Evolutionary conservation across 2,113 vertebrate species (phyloP).

Genomic region (Meles meles): DNA sequence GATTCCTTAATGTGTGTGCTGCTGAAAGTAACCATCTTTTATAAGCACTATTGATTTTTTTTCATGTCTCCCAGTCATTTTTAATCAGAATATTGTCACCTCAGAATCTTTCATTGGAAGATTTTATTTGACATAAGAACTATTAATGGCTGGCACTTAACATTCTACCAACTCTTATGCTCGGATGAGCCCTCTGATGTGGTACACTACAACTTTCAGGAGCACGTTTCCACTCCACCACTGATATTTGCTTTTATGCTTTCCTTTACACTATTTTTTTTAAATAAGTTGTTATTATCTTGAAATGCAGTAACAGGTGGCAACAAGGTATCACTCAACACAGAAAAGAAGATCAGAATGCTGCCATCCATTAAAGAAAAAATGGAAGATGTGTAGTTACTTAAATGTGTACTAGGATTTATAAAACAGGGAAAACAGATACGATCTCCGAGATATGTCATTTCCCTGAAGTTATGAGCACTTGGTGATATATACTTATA

Average conservation of each 20-base stretch:
- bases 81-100: conserved; percentile 53
- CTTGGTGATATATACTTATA: neutral
- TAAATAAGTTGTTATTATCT: neutral
- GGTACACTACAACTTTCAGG: neutral
- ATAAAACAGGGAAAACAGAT: neutral
- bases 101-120: conserved; percentile 49
- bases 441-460: neutral
- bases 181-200: neutral
- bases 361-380: neutral
- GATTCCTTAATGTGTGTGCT: conserved; percentile 13
- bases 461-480: neutral
- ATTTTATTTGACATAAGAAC: conserved; percentile 65
- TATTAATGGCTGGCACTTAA: conserved; percentile 47
- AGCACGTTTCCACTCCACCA: neutral
- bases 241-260: neutral
- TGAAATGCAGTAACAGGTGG: neutral
- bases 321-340: neutral
- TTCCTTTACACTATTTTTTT: conserved; percentile 22
- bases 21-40: conserved; percentile 42
- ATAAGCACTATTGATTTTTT: conserved; percentile 57
- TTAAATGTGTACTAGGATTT: neutral
- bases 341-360: neutral
- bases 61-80: conserved; percentile 44
- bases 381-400: neutral
- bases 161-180: neutral